A percentile compares a stretch with the other conserved stretches of the same genome.
These are phyloP conservation scores for Herpetotheres cachinnans DNA, from an alignment of 2,113 vertebrate genomes.

Conservation along the genomic window DNA sequence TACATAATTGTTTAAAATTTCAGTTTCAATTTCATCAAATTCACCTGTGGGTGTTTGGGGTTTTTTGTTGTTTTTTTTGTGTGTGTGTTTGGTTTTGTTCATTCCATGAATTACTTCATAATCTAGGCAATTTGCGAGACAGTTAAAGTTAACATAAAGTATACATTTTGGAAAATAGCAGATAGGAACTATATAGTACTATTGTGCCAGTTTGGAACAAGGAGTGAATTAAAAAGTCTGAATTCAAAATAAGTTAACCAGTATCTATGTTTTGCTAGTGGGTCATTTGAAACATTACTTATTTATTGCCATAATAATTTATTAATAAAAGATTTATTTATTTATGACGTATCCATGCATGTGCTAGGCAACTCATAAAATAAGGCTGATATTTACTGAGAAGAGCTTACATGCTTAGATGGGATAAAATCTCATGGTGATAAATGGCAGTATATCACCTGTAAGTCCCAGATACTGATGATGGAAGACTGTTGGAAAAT, in stretches of 20 bases:
- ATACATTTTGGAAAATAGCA: background rate
- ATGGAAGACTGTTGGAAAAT: background rate
- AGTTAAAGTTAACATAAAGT: background rate
- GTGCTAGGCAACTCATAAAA: background rate
- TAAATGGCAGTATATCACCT: background rate
- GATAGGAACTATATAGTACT: background rate
- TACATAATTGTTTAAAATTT: background rate
- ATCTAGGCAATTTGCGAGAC: background rate
- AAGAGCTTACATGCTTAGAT: background rate
- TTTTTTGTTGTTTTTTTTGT: background rate
- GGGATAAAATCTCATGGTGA: background rate
- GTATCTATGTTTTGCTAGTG: background rate
- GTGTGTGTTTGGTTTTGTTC: background rate
- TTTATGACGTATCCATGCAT: background rate
- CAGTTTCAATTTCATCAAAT: background rate
- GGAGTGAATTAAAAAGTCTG: background rate
- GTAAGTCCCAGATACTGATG: background rate
- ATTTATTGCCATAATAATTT: slow-evolving; percentile 43
- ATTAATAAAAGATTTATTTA: slow-evolving; percentile 44
- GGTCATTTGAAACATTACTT: slow-evolving; percentile 19
- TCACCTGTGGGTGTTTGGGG: background rate
- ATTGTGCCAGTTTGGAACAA: background rate
- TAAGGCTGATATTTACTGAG: background rate
- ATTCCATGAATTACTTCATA: background rate
- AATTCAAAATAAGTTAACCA: slow-evolving; percentile 19